Percentiles rank a stretch among this genome's conserved stretches.
Conservation (phyloP, 2,797 vertebrate species). For the Discoglossus pictus region DNA sequence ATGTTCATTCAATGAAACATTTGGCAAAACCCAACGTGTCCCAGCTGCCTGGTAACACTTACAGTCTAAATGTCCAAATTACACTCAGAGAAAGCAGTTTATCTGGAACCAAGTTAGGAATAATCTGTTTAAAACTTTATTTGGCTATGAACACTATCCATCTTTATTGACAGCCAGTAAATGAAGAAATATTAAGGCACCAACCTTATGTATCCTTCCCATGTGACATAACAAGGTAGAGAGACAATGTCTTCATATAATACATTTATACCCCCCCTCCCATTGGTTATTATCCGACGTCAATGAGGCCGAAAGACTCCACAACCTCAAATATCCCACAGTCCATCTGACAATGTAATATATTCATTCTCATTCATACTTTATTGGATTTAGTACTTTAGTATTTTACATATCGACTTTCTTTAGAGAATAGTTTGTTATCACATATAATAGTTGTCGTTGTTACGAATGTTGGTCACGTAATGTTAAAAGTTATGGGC, state of each 20-base stretch:
- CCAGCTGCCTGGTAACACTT: not conserved
- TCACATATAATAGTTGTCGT: no score
- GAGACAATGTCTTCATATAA: not conserved
- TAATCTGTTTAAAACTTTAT: slow-evolving; percentile 30
- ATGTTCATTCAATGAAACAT: slow-evolving; percentile 26
- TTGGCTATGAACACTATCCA: slow-evolving; percentile 14
- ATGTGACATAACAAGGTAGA: slow-evolving; percentile 1
- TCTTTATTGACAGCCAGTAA: slow-evolving; percentile 19
- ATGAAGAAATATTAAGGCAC: slow-evolving; percentile 20
- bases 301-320: no score
- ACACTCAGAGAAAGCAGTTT: slow-evolving; percentile 18
- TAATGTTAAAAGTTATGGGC: no score
- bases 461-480: no score
- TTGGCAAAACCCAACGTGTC: slow-evolving; percentile 27
- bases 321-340: no score
- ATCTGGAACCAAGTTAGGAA: slow-evolving; percentile 8
- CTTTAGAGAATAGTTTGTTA: no score
- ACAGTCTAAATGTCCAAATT: slow-evolving; percentile 8
- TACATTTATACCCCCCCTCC: no score
- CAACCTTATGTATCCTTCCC: not conserved
- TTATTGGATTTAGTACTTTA: no score
- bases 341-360: no score
- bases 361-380: no score
- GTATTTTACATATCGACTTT: no score
- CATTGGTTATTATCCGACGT: no score